Evolutionary conservation across 1,140 invertebrate genomes (phyloP).

Genomic region (Wasmannia auropunctata): DNA sequence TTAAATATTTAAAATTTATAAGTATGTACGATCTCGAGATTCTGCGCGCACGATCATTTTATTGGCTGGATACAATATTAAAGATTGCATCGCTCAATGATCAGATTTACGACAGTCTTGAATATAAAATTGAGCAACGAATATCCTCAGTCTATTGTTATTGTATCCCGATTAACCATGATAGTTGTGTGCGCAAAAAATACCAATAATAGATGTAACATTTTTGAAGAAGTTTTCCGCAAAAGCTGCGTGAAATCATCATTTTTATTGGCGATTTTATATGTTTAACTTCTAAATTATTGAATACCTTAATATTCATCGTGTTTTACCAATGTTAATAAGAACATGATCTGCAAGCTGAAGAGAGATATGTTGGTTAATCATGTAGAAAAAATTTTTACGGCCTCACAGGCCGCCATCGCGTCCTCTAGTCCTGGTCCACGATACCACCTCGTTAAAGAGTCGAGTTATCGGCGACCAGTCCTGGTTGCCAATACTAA

Average conservation of each 20-base stretch:
- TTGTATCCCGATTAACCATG: background rate
- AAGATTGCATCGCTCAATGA: too few species aligned
- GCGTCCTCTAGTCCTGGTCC: slow-evolving; percentile 73
- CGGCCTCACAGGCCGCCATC: slow-evolving; percentile 71
- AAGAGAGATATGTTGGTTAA: slow-evolving; percentile 7
- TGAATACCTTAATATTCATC: background rate
- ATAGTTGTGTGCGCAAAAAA: background rate
- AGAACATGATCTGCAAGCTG: background rate
- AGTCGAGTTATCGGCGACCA: slow-evolving; percentile 70
- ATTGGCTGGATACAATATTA: background rate
- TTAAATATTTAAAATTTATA: too few species aligned
- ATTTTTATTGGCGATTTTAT: background rate
- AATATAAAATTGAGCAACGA: background rate
- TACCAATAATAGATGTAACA: background rate
- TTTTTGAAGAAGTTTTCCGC: background rate
- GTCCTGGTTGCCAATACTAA: slow-evolving; percentile 68
- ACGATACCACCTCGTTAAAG: slow-evolving; percentile 74
- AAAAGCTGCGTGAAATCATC: background rate
- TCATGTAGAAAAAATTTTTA: slow-evolving; percentile 54
- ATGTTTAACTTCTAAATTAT: background rate
- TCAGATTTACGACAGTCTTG: background rate
- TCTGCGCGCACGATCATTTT: background rate
- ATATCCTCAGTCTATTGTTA: background rate
- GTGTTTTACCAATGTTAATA: background rate
- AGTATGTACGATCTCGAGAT: background rate